Conservation (phyloP, 2,113 vertebrate species). For the Clarias magur region DNA sequence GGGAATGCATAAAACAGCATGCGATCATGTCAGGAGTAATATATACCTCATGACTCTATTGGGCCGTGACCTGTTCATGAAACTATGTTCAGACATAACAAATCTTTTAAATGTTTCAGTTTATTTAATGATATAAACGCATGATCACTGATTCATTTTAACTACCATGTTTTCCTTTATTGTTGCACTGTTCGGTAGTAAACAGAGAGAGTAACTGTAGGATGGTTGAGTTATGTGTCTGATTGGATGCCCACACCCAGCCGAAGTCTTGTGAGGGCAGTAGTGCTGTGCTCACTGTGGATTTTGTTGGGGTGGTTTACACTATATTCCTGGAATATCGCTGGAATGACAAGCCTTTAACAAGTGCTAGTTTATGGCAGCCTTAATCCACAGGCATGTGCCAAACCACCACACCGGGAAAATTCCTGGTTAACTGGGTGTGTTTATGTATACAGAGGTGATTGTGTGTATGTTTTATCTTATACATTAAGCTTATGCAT, state of each 20-base stretch:
- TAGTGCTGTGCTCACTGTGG: background rate
- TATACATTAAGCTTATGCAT: background rate
- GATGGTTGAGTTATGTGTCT: background rate
- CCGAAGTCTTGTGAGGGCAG: background rate
- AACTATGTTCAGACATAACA: background rate
- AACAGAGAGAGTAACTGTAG: background rate
- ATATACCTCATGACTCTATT: background rate
- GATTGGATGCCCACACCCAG: constrained; percentile 2
- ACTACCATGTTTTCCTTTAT: background rate
- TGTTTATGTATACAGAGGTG: background rate
- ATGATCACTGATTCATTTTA: background rate
- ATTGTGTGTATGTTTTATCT: background rate
- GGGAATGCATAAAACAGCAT: constrained; percentile 32
- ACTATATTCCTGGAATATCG: constrained; percentile 50
- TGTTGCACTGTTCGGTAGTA: background rate
- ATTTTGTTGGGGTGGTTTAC: constrained; percentile 15
- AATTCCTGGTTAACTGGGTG: constrained; percentile 48
- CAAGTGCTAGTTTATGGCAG: constrained; percentile 60
- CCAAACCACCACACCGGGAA: constrained; percentile 66
- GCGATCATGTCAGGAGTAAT: constrained; percentile 23
- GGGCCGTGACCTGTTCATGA: background rate
- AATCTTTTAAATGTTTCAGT: background rate
- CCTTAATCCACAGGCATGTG: constrained; percentile 69
- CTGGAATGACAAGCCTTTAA: constrained; percentile 62
- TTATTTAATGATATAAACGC: background rate